Evolutionary conservation across 23 tunicate species (phyloP), one percentile per base, ranked within the genome.

Genomic region (Trididemnum clinides): DNA sequence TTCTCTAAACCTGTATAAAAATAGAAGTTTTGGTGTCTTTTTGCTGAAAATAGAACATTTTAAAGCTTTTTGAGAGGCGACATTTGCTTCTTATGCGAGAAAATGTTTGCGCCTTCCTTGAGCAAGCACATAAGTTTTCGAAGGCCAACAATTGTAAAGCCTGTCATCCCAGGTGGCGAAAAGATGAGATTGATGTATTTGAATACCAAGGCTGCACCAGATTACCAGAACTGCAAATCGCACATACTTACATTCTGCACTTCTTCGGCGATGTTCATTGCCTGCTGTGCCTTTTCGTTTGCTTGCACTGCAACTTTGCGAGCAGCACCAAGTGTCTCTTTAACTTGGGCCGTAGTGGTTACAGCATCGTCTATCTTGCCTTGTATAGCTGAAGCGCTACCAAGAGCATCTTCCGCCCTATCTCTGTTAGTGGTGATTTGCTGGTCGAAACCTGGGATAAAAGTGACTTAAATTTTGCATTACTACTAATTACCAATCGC

Each of bases 221-320:
- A n/a, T n/a, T n/a, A n/a, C n/a, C n/a, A n/a, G n/a, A n/a, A n/a
- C n/a, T n/a, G n/a, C n/a, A n/a, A n/a, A n/a, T n/a, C n/a, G n/a
- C n/a, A n/a, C n/a, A n/a, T 28, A 33, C 78, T 84, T 59, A 93
- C 98, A 34, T 32, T 51, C 81, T 93, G 92, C 57, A 93, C 70
- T 4, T 82, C 72, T 31, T 64, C 82, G 25, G 98, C 98, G 0
- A 84, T 88, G 32, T 80, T 74, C 33, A 75, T 74, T 29, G 98
- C 90, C 29, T 93, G 92, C 51, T 79, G 80, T 30, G 98, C 98
- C 39, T 88, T 93, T 57, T 79, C 89, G 50, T 81, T 79, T 18
- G 98, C 98, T 31, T 84, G 90, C 31, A 22, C 50, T 21, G 98
- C 92, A 18, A 64, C 64, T 34, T 39, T 51, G 15, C 92, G 84